Evolutionary conservation across 2,888 invertebrate species (phyloP).

Genomic region (Troides helena): DNA sequence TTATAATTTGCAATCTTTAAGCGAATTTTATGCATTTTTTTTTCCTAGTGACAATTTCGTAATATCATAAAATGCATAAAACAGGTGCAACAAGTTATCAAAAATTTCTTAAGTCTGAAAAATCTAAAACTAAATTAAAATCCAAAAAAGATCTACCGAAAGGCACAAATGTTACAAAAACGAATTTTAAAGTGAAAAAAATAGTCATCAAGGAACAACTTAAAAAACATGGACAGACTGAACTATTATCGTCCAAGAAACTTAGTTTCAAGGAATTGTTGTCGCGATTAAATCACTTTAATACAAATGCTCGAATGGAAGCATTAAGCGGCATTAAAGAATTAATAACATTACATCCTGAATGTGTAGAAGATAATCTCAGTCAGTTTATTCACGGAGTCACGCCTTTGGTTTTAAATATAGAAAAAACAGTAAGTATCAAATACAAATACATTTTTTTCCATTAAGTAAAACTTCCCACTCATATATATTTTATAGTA

Average conservation of each 20-base stretch:
- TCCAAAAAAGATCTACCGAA: conserved; percentile 91
- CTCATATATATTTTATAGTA: no score
- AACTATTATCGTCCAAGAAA: conserved; percentile 84
- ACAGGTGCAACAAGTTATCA: conserved; percentile 82
- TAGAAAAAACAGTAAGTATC: conserved; percentile 80
- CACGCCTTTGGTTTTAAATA: conserved; percentile 85
- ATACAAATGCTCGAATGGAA: conserved; percentile 83
- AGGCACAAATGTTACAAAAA: conserved; percentile 93
- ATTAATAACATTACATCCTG: conserved; percentile 60
- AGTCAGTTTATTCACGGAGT: conserved; percentile 85
- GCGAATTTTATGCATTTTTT: background rate
- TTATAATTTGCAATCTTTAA: background rate
- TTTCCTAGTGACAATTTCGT: background rate
- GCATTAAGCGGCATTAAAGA: conserved; percentile 82
- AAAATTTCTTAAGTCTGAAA: conserved; percentile 90
- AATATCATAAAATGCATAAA: conserved; percentile 60
- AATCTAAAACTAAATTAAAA: conserved; percentile 93
- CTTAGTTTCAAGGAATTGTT: conserved; percentile 86
- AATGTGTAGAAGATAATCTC: conserved; percentile 79
- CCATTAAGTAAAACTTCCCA: background rate
- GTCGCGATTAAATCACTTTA: conserved; percentile 87
- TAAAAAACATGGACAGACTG: conserved; percentile 70
- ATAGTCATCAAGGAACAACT: conserved; percentile 91
- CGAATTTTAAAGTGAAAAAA: conserved; percentile 93
- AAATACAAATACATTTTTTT: background rate